A percentile compares a stretch with the other conserved stretches of the same genome.
These are phyloP conservation scores for Frankliniella intonsa DNA, from an alignment of 2,888 invertebrate species.

Conservation along the genomic window DNA sequence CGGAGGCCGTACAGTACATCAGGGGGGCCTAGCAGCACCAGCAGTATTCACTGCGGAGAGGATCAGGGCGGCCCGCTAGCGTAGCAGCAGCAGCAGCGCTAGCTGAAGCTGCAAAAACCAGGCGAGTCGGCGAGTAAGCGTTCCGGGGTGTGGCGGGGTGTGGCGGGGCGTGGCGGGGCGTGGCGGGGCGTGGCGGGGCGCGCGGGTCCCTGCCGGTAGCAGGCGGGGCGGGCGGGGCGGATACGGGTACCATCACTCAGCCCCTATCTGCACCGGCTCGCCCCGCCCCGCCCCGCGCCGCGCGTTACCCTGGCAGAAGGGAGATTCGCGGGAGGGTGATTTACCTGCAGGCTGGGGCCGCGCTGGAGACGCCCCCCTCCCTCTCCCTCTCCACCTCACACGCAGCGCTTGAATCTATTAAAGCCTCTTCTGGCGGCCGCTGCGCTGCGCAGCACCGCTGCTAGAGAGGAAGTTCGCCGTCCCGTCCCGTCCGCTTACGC, in stretches of 20 bases:
- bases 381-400: background rate
- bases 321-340: background rate
- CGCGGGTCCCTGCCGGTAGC: background rate
- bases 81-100: background rate
- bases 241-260: slow-evolving; percentile 24
- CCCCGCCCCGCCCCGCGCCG: background rate
- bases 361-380: background rate
- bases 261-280: background rate
- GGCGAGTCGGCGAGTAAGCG: background rate
- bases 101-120: background rate
- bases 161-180: background rate
- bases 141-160: background rate
- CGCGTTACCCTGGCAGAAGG: background rate
- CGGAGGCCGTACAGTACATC: background rate
- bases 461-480: too few species aligned
- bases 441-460: too few species aligned
- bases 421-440: too few species aligned
- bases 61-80: background rate
- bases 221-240: background rate
- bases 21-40: background rate
- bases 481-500: too few species aligned
- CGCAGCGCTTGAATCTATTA: background rate
- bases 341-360: background rate
- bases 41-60: background rate
- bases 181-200: background rate